These are phyloP conservation scores for Melanotaenia parkinsoni DNA, from an alignment of 2,797 vertebrate species.

Conservation along the genomic window DNA sequence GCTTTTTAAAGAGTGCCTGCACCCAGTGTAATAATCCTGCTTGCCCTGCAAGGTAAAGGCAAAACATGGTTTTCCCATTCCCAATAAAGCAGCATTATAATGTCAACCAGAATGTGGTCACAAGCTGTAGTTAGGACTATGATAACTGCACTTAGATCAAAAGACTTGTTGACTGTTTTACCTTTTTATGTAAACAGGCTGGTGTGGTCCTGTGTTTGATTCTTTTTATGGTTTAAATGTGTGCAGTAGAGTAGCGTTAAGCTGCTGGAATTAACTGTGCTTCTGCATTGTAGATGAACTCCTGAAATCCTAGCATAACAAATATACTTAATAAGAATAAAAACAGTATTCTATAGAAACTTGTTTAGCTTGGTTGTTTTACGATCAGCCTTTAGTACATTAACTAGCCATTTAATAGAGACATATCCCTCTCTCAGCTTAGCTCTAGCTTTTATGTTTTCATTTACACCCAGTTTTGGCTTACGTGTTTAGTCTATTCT, in stretches of 20 bases:
- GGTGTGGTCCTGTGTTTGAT: background rate
- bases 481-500: conserved; percentile 52
- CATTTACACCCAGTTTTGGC: conserved; percentile 40
- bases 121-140: background rate
- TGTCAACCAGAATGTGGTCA: background rate
- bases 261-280: background rate
- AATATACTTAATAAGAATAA: conserved; percentile 3
- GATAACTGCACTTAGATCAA: background rate
- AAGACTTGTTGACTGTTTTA: background rate
- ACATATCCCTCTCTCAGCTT: conserved; percentile 18
- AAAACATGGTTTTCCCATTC: background rate
- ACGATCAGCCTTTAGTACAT: background rate
- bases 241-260: background rate
- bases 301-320: background rate
- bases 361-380: background rate
- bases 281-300: background rate
- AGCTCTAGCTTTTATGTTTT: conserved; percentile 38
- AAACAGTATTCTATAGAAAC: background rate
- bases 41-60: conserved; percentile 2
- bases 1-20: conserved; percentile 10
- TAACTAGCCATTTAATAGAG: conserved; percentile 12
- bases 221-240: background rate
- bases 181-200: background rate
- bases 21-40: background rate
- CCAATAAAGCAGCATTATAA: background rate